phyloP scores from a whole-genome alignment of 2,113 vertebrate genomes.

The Bothrops jararaca region DNA sequence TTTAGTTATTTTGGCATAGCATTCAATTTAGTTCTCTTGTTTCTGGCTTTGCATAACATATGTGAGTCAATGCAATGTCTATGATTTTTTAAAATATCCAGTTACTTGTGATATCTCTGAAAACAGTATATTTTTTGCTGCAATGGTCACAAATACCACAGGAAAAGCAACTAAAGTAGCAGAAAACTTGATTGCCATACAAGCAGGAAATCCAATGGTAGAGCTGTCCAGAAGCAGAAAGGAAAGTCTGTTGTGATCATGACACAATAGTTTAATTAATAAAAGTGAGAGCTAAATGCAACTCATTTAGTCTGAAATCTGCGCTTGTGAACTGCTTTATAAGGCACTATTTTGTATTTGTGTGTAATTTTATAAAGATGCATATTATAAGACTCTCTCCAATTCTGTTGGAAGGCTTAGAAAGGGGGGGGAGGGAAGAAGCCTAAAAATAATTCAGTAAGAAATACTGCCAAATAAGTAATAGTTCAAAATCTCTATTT shows the following conservation, averaged over 20 bases:
- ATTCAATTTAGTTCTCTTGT: not conserved
- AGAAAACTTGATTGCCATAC: not conserved
- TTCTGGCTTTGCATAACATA: not conserved
- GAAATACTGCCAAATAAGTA: not conserved
- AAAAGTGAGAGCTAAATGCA: not conserved
- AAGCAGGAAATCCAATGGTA: not conserved
- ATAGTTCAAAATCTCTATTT: not conserved
- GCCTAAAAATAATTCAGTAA: not conserved
- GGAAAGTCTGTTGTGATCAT: not conserved
- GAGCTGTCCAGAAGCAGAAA: not conserved
- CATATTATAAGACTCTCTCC: not conserved
- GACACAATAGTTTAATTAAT: not conserved
- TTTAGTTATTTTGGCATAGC: not conserved
- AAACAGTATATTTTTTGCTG: not conserved
- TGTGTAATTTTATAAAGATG: not conserved
- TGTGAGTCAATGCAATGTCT: not conserved
- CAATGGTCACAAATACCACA: not conserved
- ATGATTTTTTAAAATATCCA: not conserved
- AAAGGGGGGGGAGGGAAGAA: rapidly evolving
- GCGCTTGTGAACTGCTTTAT: not conserved
- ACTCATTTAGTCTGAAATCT: not conserved
- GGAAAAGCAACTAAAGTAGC: not conserved
- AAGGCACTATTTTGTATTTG: not conserved
- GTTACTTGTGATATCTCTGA: too few species aligned
- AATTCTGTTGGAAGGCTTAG: not conserved